Percentiles rank a stretch among this genome's conserved stretches.
phyloP scores from a whole-genome alignment of 2,113 vertebrate species.

The Silurus glanis region DNA sequence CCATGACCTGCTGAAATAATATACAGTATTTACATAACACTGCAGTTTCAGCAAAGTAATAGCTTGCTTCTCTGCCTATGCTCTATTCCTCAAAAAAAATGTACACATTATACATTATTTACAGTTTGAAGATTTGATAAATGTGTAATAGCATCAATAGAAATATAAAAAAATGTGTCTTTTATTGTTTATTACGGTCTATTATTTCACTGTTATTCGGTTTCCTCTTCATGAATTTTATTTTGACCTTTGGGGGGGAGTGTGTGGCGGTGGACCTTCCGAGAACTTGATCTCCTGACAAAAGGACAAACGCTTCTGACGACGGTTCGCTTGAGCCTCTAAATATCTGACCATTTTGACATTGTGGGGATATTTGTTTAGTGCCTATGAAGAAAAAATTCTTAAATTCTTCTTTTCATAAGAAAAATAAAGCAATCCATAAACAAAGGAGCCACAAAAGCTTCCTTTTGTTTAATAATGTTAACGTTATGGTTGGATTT shows the following conservation, averaged over 20 bases:
- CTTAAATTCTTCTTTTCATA: neutral
- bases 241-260: neutral
- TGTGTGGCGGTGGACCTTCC: neutral
- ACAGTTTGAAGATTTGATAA: too few relatives aligned
- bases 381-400: neutral
- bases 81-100: neutral
- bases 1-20: slow-evolving; percentile 26
- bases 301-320: neutral
- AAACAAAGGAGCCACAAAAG: neutral
- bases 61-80: neutral
- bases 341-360: neutral
- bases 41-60: slow-evolving; percentile 19
- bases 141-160: neutral
- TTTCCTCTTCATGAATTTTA: neutral
- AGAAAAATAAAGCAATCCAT: neutral
- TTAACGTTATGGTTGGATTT: neutral
- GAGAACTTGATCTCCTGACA: neutral
- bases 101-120: neutral
- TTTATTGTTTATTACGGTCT: neutral
- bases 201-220: neutral
- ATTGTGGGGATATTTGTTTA: neutral
- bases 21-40: slow-evolving; percentile 22
- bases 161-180: neutral
- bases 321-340: neutral
- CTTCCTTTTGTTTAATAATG: neutral